Conservation (phyloP, 2,888 invertebrate genomes). For the Lasius platythorax region DNA sequence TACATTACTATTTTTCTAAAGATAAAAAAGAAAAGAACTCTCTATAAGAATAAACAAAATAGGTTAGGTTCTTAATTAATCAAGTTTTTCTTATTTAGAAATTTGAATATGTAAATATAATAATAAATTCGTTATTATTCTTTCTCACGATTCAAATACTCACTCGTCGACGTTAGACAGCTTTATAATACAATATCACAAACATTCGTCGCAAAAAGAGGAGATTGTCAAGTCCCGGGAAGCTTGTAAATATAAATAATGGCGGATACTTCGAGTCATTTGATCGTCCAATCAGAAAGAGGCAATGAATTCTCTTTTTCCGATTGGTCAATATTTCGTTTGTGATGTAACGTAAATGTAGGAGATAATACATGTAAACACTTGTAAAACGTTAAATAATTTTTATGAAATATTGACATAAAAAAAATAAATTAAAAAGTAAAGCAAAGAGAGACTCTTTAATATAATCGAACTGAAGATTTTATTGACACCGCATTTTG, state of each 20-base stretch:
- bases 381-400: too few species aligned
- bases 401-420: too few species aligned
- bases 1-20: background rate
- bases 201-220: background rate
- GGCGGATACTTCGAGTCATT: background rate
- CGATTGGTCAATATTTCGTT: background rate
- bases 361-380: too few species aligned
- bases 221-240: background rate
- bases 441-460: too few species aligned
- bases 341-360: too few species aligned
- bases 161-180: conserved; percentile 49
- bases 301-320: background rate
- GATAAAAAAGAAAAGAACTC: background rate
- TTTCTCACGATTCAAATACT: conserved; percentile 18
- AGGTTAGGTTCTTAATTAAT: background rate
- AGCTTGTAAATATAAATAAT: background rate
- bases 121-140: background rate
- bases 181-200: background rate
- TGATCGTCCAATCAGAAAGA: background rate
- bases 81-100: background rate
- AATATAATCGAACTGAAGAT: too few species aligned
- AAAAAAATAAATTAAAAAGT: too few species aligned
- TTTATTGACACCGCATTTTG: too few species aligned
- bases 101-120: background rate
- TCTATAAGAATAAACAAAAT: background rate